Percentiles rank a stretch among this genome's conserved stretches.
Evolutionary conservation across 2,797 vertebrate genomes (phyloP).

Genomic region (Falco naumanni): DNA sequence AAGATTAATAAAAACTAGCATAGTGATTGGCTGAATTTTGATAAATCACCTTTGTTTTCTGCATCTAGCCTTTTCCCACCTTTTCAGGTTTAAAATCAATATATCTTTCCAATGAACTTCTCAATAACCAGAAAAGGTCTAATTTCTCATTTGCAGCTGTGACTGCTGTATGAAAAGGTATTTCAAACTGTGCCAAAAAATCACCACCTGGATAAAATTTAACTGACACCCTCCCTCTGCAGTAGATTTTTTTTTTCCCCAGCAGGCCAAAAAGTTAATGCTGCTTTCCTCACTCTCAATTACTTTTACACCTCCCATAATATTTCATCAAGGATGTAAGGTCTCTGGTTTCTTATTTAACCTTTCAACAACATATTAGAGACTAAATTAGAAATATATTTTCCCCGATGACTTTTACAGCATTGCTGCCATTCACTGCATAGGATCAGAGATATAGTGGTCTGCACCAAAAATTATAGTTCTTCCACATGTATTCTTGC

Average conservation of each 20-base stretch:
- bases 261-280: not conserved
- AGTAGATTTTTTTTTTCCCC: not conserved
- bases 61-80: not conserved
- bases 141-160: not conserved
- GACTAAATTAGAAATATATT: not conserved
- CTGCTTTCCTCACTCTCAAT: not conserved
- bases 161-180: not conserved
- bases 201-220: conserved; percentile 12
- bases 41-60: not conserved
- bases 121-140: not conserved
- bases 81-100: not conserved
- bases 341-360: not conserved
- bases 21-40: not conserved
- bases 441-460: not conserved
- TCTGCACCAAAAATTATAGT: not conserved
- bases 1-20: not conserved
- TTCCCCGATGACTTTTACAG: not conserved
- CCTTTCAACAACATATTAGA: not conserved
- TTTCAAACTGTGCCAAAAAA: conserved; percentile 19
- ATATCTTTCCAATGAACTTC: not conserved
- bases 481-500: not conserved
- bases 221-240: not conserved
- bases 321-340: not conserved
- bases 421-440: not conserved
- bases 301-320: not conserved